Percentiles rank a stretch among this genome's conserved stretches.
These are phyloP conservation scores for Papilio demoleus DNA, from an alignment of 2,888 invertebrate species.

Conservation along the genomic window DNA sequence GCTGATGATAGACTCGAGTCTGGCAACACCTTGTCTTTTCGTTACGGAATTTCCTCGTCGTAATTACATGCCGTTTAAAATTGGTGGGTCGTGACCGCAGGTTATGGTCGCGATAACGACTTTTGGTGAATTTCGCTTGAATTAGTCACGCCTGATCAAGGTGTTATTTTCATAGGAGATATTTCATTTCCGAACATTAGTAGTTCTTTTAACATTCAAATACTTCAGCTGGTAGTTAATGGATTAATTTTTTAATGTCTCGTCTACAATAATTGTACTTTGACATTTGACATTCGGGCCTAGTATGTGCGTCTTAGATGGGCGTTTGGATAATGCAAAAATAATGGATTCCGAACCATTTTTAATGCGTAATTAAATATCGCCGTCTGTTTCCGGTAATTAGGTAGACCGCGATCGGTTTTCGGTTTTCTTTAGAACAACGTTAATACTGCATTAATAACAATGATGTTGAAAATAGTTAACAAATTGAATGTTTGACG, in stretches of 20 bases:
- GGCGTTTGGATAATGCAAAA: constrained; percentile 66
- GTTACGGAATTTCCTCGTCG: constrained; percentile 72
- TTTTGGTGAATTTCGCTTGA: constrained; percentile 39
- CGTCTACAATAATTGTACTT: constrained; percentile 52
- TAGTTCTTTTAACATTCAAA: too few species aligned
- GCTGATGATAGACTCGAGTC: constrained; percentile 61
- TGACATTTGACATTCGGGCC: constrained; percentile 63
- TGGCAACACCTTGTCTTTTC: constrained; percentile 72
- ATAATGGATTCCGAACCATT: constrained; percentile 70
- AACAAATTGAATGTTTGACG: too few species aligned
- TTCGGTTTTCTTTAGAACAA: constrained; percentile 58
- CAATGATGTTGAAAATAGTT: too few species aligned
- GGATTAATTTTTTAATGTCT: constrained; percentile 63
- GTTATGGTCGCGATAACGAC: constrained; percentile 52
- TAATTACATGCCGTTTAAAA: constrained; percentile 64
- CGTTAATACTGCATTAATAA: too few species aligned
- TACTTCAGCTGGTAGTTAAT: constrained; percentile 76
- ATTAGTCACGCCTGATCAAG: constrained; percentile 34
- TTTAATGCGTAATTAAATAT: constrained; percentile 69
- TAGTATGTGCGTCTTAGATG: constrained; percentile 64
- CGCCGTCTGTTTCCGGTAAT: constrained; percentile 71
- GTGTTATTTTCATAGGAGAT: constrained; percentile 5
- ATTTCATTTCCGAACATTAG: too few species aligned
- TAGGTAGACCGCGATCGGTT: constrained; percentile 62
- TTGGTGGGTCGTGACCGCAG: constrained; percentile 48